Base-by-base conservation (phyloP, 2,113 vertebrate species). In the Chaetura pelagica region DNA sequence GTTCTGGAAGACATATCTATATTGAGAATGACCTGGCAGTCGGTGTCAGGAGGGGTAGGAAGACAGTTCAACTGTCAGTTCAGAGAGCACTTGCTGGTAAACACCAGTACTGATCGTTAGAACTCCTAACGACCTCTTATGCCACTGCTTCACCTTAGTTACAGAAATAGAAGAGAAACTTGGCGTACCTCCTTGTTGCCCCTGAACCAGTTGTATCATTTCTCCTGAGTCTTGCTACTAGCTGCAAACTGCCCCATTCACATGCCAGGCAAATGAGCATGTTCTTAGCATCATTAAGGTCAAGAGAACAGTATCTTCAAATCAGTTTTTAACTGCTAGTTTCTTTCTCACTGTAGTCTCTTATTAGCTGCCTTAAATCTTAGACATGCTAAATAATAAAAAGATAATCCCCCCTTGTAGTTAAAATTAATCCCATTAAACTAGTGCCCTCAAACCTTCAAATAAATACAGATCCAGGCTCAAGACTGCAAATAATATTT, bases 241-340 rank as follows among this genome's bases (percentile, higher is more conserved):
- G 34, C 49, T 35, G 17, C 69, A 52, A 86, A 42, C 29, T 27
- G 46, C 1, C 2, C 15, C 20, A 61, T 22, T 57, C 44, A 34
- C 9, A 16, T 2, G 8, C 27, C 46, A 64, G 23, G 29, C 23
- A 83, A 69, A 62, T 0, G 0, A 83, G 44, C 16, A 27, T 1
- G 4, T 22, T 52, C 40, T 82, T 5, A 27, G 16, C 2, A 32
- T 11, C 3, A 2, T 18, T 10, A 46, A 23, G 20, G 24, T n/a
- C 48, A 44, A 61, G 40, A 48, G 57, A 88, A 80, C 14, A 38
- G 7, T 6, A 55, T 27, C 59, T 83, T 77, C 20, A 63, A 32
- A 38, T 10, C 35, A 23, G 29, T 34, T 49, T 21, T 54, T 51
- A 80, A 62, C 63, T 75, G 27, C 49, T 57, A 6, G 1, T 48